Base-by-base conservation (phyloP, 2,113 vertebrate species). In the Pardalotus punctatus region DNA sequence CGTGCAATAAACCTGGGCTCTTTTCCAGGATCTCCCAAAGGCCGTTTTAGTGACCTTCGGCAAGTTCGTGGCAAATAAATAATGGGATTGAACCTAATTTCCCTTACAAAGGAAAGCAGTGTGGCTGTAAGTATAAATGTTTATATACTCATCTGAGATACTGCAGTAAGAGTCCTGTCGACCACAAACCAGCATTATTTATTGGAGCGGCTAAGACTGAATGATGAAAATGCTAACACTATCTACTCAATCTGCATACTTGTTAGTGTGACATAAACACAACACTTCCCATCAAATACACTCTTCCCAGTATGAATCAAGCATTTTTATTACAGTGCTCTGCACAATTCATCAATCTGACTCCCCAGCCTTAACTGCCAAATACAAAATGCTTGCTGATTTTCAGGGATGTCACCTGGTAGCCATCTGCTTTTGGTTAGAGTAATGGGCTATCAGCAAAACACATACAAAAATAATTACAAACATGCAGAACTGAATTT, bases 211-310 rank as follows among this genome's bases (percentile, higher is more conserved):
- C 36, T 82, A 67, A 58, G 56, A 66, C 0, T 84, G 69, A 82
- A 54, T 90, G 77, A 97, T 94, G 76, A 94, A 94, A 92, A 92
- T 81, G 84, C 42, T 88, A 90, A 88, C 11, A 1, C 74, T 81
- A 20, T 94, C 94, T 87, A 88, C 76, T 95, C 89, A 65, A 94
- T 97, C 94, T 96, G 77, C 94, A 93, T 95, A 72, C 73, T 96
- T 93, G 89, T 94, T 97, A 94, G 79, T 74, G 71, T 94, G 92
- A 93, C 92, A 93, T 84, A 93, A 90, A 94, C 81, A 87, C 91
- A 93, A 65, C 84, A 43, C n/a, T 92, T 91, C 58, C 86, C 67
- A 88, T 92, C 85, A 96, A 88, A 89, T 76, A 88, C 47, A 38
- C 48, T 93, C 82, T 74, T 92, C 58, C 47, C 35, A 50, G 54